These are phyloP conservation scores for Limnodromus scolopaceus DNA, from an alignment of 2,797 vertebrate species.

Conservation along the genomic window DNA sequence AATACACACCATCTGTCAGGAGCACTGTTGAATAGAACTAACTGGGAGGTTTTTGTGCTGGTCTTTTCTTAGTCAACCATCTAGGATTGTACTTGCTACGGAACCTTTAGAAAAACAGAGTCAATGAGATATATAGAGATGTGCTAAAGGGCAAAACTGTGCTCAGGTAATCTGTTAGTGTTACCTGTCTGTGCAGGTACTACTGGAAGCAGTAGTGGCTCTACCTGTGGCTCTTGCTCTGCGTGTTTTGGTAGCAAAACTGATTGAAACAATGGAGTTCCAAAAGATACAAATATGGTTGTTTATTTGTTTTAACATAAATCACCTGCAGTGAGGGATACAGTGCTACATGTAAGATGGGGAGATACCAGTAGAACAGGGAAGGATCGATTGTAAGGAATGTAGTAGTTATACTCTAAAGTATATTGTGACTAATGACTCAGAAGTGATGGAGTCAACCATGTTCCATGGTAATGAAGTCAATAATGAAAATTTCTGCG, in stretches of 20 bases:
- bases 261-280: not conserved
- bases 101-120: not conserved
- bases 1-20: not conserved
- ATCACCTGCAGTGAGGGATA: not conserved
- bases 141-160: not conserved
- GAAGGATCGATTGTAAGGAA: not conserved
- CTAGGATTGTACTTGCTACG: not conserved
- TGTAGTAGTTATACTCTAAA: fast-evolving
- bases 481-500: not conserved
- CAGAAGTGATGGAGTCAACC: not conserved
- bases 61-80: not conserved
- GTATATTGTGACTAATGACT: not conserved
- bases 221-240: not conserved
- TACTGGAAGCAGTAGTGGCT: not conserved
- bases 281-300: not conserved
- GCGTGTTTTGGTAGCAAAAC: not conserved
- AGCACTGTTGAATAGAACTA: not conserved
- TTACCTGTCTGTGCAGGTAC: not conserved
- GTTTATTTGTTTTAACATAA: not conserved
- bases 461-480: not conserved
- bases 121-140: not conserved
- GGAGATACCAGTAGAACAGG: not conserved
- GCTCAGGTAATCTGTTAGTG: not conserved
- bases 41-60: not conserved
- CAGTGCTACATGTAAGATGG: not conserved